Percentiles rank a stretch among this genome's conserved stretches.
Evolutionary conservation across 2,888 invertebrate genomes (phyloP).

Genomic region (Eudasyphora cyanicolor): DNA sequence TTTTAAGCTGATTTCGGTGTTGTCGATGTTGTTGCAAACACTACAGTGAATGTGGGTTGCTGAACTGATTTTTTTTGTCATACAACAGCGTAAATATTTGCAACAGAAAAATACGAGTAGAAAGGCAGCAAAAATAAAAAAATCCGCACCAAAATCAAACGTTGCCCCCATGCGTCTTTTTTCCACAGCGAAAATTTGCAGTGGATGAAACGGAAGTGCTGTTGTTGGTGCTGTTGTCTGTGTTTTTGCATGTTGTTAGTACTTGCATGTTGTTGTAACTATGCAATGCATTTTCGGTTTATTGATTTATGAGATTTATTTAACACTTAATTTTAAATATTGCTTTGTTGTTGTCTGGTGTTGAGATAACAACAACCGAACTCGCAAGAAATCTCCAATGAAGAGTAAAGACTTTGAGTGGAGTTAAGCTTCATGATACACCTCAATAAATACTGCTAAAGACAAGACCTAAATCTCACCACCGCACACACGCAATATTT

Average conservation of each 20-base stretch:
- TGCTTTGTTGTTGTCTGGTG: not conserved
- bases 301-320: conserved; percentile 56
- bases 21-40: not conserved
- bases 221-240: conserved; percentile 27
- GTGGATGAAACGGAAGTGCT: conserved; percentile 47
- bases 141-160: not conserved
- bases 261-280: not conserved
- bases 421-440: not conserved
- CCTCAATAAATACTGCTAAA: not conserved
- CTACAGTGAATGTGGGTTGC: not conserved
- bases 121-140: not conserved
- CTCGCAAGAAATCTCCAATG: not conserved
- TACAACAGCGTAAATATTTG: not conserved
- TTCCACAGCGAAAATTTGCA: not conserved
- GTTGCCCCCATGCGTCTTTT: not conserved
- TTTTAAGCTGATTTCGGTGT: not conserved
- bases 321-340: conserved; percentile 51
- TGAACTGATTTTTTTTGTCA: not conserved
- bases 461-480: not conserved
- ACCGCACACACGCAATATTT: conserved; percentile 1
- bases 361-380: not conserved
- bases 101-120: not conserved
- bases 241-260: no score
- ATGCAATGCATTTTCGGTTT: conserved; percentile 17
- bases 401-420: not conserved